Evolutionary conservation across 2,113 vertebrate genomes (phyloP).

Genomic region (Lontra canadensis): DNA sequence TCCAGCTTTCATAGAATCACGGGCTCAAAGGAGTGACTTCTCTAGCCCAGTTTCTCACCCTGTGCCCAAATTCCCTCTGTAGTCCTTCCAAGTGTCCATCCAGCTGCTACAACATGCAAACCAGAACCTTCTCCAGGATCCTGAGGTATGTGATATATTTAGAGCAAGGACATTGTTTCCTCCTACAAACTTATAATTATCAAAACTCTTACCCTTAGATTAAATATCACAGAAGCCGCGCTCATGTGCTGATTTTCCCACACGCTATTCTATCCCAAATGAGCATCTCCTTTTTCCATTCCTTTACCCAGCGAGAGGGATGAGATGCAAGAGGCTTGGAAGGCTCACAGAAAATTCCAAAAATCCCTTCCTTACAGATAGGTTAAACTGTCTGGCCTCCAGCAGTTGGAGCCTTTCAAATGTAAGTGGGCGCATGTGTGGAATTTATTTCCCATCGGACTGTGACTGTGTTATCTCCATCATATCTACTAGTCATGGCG

Average conservation of each 20-base stretch:
- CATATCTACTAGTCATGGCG: background rate
- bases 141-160: slow-evolving; percentile 28
- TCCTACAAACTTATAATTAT: background rate
- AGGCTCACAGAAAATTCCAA: slow-evolving; percentile 53
- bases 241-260: background rate
- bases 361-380: background rate
- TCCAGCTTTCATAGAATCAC: slow-evolving; percentile 17
- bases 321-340: background rate
- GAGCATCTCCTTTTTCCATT: background rate
- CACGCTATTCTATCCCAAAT: background rate
- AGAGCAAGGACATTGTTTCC: background rate
- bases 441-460: background rate
- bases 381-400: background rate
- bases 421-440: slow-evolving; percentile 5
- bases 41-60: background rate
- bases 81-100: background rate
- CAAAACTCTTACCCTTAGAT: slow-evolving; percentile 17
- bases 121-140: background rate
- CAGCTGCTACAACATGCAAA: background rate
- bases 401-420: slow-evolving; percentile 10
- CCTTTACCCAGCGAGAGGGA: slow-evolving; percentile 12
- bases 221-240: slow-evolving; percentile 25
- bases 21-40: background rate
- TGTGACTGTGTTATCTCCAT: background rate
- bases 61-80: background rate